Evolutionary conservation across 1,140 invertebrate species (phyloP).

Genomic region (Trichogramma pretiosum): DNA sequence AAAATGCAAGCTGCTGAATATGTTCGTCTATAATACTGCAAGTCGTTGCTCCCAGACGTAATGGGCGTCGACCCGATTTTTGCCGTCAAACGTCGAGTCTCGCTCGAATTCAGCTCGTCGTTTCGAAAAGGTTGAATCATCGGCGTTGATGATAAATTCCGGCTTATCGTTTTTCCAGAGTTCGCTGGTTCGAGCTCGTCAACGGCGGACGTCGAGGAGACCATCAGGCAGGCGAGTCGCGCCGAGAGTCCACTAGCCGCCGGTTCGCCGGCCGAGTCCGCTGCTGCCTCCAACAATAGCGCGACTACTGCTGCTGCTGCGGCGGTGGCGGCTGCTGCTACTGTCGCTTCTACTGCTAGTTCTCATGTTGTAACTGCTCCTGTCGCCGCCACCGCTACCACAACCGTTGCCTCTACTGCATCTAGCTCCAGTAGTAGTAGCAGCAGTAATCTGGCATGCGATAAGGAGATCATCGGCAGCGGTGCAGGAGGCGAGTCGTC

Average conservation of each 20-base stretch:
- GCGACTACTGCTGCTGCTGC: not conserved
- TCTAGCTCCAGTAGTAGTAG: slow-evolving; percentile 14
- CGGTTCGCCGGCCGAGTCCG: slow-evolving; percentile 14
- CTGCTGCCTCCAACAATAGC: not conserved
- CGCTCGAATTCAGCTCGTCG: no score
- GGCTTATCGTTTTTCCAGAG: slow-evolving; percentile 15
- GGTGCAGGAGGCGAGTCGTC: slow-evolving; percentile 17
- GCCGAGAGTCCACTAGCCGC: slow-evolving; percentile 11
- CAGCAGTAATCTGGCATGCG: slow-evolving; percentile 20
- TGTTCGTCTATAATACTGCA: no score
- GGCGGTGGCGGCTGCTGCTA: slow-evolving; percentile 6
- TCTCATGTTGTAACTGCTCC: slow-evolving; percentile 7
- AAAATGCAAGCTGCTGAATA: no score
- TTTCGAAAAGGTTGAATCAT: not conserved
- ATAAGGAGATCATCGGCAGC: slow-evolving; percentile 23
- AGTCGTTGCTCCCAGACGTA: no score
- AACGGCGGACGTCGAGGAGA: slow-evolving; percentile 25
- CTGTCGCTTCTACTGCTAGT: slow-evolving; percentile 12
- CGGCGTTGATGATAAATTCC: not conserved
- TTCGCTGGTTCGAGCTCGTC: slow-evolving; percentile 23
- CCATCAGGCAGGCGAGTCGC: slow-evolving; percentile 8
- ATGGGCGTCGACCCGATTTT: no score
- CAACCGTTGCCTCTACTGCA: slow-evolving; percentile 20
- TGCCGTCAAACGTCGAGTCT: no score
- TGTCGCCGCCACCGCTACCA: no score